phyloP scores from a whole-genome alignment of 2,888 invertebrate species.

The Poecilobothrus nobilitatus region DNA sequence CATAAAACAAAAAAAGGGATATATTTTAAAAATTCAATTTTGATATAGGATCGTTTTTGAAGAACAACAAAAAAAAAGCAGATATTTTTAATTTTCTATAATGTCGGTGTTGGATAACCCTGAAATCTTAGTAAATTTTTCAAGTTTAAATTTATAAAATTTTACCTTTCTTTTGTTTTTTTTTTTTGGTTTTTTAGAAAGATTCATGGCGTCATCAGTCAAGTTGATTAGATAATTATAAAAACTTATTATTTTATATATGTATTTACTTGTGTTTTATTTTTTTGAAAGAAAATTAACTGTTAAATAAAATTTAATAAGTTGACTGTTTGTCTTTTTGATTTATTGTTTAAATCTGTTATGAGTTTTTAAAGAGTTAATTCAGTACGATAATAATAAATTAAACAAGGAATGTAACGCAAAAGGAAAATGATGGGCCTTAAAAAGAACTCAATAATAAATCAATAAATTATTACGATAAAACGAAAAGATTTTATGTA shows the following conservation, averaged over 20 bases:
- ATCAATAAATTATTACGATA: too few species aligned
- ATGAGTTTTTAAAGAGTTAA: too few species aligned
- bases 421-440: too few species aligned
- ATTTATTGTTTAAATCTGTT: too few species aligned
- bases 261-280: too few species aligned
- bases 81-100: not conserved
- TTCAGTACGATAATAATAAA: too few species aligned
- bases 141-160: not conserved
- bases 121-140: not conserved
- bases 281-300: too few species aligned
- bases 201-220: constrained; percentile 43
- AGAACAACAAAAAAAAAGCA: too few species aligned
- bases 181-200: constrained; percentile 18
- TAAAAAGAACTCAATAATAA: too few species aligned
- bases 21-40: not conserved
- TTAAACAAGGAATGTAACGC: too few species aligned
- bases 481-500: too few species aligned
- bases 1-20: not conserved
- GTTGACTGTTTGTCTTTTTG: not conserved
- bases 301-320: not conserved
- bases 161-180: not conserved
- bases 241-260: constrained; percentile 19
- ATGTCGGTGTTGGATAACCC: not conserved
- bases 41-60: not conserved
- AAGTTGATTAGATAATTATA: constrained; percentile 45